Base-by-base conservation (phyloP, 1,140 invertebrate species). In the Apolygus lucorum region DNA sequence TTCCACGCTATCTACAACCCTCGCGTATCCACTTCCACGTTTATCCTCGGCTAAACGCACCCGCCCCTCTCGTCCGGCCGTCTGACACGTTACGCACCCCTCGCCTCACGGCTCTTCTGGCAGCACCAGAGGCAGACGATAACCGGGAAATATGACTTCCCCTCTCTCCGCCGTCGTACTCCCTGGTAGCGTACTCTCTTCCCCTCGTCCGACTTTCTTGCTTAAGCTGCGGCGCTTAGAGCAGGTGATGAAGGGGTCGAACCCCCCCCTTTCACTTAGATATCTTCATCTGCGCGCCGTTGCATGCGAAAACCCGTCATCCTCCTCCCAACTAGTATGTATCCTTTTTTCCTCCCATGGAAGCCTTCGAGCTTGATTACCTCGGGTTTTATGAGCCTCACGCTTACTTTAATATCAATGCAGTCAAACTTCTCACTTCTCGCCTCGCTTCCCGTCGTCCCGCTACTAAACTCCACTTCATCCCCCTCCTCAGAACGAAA, bases 111-210 rank as follows among this genome's bases (percentile, higher is more conserved):
- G 8, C 34, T 49, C 34, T 49, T 49, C 34, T 17, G 8, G 8
- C 34, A 4, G 54, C 22, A 59, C 54, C 54, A 24, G 11, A 59
- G 22, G 8, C 54, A 59, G 54, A 59, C 54, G 54, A 59, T 59
- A 59, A 59, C 54, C 54, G 22, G 54, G 54, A 59, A 59, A 59
- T 59, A 59, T 59, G 54, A 59, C 54, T 24, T 24, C 54, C 22
- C 54, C 11, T 21, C 54, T 22, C 54, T 59, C 54, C 54, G 54
- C 4, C 22, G 4, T 42, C 17, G 34, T 42, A 42, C 34, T 4
- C 54, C 11, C 54, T 22, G 8, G 17, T 59, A 59, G 4, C 11
- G 11, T 11, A 59, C 54, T 4, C 54, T 22, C 54, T 59, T 24
- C 54, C 54, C 22, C 54, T 59, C 54, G 4, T 59, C 54, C 54